These are phyloP conservation scores for Dendrophyllia cribrosa DNA, from an alignment of 64 coral and sea anemone species.

Conservation along the genomic window DNA sequence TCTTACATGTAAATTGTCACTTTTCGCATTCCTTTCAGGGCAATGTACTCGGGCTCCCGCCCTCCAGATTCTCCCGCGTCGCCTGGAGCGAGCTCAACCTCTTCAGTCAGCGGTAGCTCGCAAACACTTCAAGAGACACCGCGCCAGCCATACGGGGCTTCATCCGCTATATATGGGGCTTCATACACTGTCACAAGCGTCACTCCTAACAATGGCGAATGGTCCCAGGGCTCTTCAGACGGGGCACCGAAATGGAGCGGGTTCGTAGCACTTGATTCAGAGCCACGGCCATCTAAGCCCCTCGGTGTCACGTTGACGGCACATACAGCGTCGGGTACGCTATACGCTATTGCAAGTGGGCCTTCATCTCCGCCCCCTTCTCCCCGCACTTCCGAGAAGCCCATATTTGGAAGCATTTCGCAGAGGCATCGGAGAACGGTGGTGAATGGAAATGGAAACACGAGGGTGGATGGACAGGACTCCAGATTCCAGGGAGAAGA, in stretches of 20 bases:
- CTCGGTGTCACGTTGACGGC: slow-evolving; percentile 62
- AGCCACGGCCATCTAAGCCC: slow-evolving; percentile 11
- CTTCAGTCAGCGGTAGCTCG: slow-evolving; percentile 84
- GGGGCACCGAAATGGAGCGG: slow-evolving; percentile 58
- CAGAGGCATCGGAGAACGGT: slow-evolving; percentile 72
- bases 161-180: slow-evolving; percentile 69
- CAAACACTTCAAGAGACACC: slow-evolving; percentile 77
- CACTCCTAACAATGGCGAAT: not conserved
- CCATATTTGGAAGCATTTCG: slow-evolving; percentile 90
- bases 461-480: slow-evolving; percentile 58
- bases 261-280: slow-evolving; percentile 15
- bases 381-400: slow-evolving; percentile 64
- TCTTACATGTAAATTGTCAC: too few species aligned
- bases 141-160: slow-evolving; percentile 3
- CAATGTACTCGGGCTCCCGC: slow-evolving; percentile 17
- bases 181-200: slow-evolving; percentile 87
- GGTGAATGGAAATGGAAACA: slow-evolving; percentile 43
- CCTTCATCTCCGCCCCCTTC: slow-evolving; percentile 59
- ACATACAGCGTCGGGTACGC: slow-evolving; percentile 65
- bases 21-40: slow-evolving; percentile 10
- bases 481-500: slow-evolving; percentile 12
- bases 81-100: slow-evolving; percentile 56
- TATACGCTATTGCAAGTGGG: slow-evolving; percentile 83
- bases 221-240: slow-evolving; percentile 16
- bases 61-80: slow-evolving; percentile 40